Conservation (phyloP, 1,140 invertebrate species). For the Saccostrea cuccullata region DNA sequence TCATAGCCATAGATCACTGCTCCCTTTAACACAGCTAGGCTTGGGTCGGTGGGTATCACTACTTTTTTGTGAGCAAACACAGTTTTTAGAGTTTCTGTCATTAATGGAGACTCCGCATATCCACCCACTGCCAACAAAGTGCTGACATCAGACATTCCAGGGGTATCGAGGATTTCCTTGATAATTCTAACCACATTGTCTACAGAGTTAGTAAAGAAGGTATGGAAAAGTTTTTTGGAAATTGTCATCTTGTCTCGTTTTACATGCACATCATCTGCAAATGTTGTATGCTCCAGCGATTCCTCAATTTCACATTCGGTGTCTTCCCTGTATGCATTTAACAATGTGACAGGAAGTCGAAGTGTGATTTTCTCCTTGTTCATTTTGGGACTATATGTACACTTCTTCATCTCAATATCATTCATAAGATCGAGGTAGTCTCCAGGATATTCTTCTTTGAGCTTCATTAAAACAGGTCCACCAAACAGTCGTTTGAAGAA, state of each 20-base stretch:
- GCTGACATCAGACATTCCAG: conserved; percentile 33
- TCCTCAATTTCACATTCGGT: conserved; percentile 38
- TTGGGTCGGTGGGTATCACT: conserved; percentile 50
- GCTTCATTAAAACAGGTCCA: conserved; percentile 32
- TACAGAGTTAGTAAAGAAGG: conserved; percentile 46
- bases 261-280: conserved; percentile 28
- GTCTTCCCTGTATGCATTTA: conserved; percentile 21
- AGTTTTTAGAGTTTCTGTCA: conserved; percentile 49
- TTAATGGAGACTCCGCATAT: conserved; percentile 57
- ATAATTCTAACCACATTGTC: conserved; percentile 42
- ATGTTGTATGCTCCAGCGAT: background rate
- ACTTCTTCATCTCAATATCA: conserved; percentile 59
- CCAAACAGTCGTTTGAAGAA: conserved; percentile 53
- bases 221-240: conserved; percentile 28
- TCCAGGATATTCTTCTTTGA: conserved; percentile 41
- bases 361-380: conserved; percentile 34
- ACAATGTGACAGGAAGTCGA: conserved; percentile 44
- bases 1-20: conserved; percentile 60
- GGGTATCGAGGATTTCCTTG: conserved; percentile 16
- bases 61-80: conserved; percentile 48
- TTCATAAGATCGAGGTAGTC: conserved; percentile 52
- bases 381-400: conserved; percentile 39
- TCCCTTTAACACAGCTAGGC: conserved; percentile 55
- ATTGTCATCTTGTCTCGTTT: conserved; percentile 47
- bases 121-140: conserved; percentile 58